Evolutionary conservation across 1,140 invertebrate genomes (phyloP).

Genomic region (Drosophila sechellia): DNA sequence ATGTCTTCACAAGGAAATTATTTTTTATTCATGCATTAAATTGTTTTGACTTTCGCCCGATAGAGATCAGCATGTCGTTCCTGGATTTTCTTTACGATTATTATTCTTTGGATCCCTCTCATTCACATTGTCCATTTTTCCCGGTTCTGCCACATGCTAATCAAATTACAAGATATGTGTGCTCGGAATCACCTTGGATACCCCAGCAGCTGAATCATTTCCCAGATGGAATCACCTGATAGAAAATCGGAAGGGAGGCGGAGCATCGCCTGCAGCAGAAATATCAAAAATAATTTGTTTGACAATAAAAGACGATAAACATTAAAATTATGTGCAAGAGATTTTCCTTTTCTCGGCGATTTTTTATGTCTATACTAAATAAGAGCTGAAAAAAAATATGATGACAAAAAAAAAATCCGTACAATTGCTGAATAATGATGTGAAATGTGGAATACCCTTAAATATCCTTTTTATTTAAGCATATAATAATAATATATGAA

Average conservation of each 20-base stretch:
- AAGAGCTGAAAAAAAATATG: slow-evolving; percentile 36
- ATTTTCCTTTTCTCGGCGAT: slow-evolving; percentile 41
- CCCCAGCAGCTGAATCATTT: slow-evolving; percentile 71
- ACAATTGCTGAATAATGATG: too few species aligned
- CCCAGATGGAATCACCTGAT: slow-evolving; percentile 53
- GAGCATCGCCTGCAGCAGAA: slow-evolving; percentile 67
- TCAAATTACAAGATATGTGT: slow-evolving; percentile 74
- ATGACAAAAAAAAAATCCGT: slow-evolving; percentile 28
- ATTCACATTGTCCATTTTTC: not conserved
- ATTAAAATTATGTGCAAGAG: slow-evolving; percentile 82
- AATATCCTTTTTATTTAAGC: not conserved
- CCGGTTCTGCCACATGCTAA: slow-evolving; percentile 63
- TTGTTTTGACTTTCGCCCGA: slow-evolving; percentile 78
- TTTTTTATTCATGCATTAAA: slow-evolving; percentile 83
- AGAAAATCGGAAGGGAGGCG: not conserved
- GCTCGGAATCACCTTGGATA: slow-evolving; percentile 33
- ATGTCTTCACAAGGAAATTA: slow-evolving; percentile 57
- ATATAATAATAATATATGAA: not conserved
- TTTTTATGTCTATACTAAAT: slow-evolving; percentile 18
- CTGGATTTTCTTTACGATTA: slow-evolving; percentile 70
- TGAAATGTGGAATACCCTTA: slow-evolving; percentile 16
- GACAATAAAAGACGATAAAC: slow-evolving; percentile 84
- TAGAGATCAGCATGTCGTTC: slow-evolving; percentile 61
- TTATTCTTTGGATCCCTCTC: slow-evolving; percentile 44
- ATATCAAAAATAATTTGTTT: slow-evolving; percentile 84